Conservation (phyloP, 2,797 vertebrate genomes). For the Acrocephalus scirpaceus region DNA sequence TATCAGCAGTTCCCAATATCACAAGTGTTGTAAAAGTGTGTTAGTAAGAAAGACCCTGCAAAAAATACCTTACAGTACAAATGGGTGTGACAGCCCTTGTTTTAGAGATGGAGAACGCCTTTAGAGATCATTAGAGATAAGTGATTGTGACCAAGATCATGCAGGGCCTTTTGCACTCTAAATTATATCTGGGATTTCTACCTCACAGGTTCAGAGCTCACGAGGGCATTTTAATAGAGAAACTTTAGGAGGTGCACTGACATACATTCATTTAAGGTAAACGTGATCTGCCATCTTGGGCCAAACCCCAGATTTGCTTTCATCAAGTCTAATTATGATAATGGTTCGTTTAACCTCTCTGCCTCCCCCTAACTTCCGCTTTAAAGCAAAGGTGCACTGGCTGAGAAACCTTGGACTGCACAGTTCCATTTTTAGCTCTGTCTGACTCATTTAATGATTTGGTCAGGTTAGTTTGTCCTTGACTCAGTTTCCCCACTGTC, state of each 20-base stretch:
- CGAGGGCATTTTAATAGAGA: slow-evolving; percentile 38
- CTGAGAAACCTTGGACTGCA: slow-evolving; percentile 62
- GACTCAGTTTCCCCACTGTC: slow-evolving; percentile 69
- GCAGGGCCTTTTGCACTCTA: slow-evolving; percentile 23
- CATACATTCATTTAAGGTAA: slow-evolving; percentile 59
- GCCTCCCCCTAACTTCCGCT: slow-evolving; percentile 54
- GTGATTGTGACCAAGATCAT: slow-evolving; percentile 41
- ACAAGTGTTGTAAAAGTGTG: not conserved
- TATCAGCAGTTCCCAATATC: slow-evolving; percentile 35
- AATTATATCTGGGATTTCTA: slow-evolving; percentile 26
- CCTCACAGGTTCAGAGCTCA: slow-evolving; percentile 28
- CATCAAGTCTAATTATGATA: slow-evolving; percentile 66
- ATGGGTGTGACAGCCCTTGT: not conserved
- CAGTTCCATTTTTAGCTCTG: slow-evolving; percentile 66
- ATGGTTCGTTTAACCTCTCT: slow-evolving; percentile 69
- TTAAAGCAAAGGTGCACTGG: slow-evolving; percentile 23
- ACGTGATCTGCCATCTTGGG: slow-evolving; percentile 61
- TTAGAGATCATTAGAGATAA: slow-evolving; percentile 47
- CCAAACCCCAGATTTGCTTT: slow-evolving; percentile 65
- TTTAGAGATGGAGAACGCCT: slow-evolving; percentile 12
- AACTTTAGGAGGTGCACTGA: slow-evolving; percentile 20
- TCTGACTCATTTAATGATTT: slow-evolving; percentile 61
- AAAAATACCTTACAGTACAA: slow-evolving; percentile 15
- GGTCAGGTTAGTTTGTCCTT: slow-evolving; percentile 62
- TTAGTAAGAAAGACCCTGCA: slow-evolving; percentile 22